Conservation (phyloP, 2,888 invertebrate species). For the Lydus trimaculatus region DNA sequence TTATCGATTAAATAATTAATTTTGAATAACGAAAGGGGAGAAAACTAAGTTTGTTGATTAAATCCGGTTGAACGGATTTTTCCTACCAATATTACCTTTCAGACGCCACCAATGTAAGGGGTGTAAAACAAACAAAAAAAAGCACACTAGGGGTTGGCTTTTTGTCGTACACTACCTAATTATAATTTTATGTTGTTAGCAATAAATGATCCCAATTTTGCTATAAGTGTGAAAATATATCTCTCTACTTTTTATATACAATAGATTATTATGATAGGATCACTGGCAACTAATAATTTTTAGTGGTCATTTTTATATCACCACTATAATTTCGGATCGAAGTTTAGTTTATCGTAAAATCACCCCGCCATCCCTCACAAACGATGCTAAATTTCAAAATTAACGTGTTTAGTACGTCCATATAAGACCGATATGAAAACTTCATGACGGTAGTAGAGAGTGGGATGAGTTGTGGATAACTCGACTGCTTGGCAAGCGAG, state of each 20-base stretch:
- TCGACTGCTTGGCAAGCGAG: conserved; percentile 1
- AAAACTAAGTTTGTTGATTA: background rate
- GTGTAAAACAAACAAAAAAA: background rate
- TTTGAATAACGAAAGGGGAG: background rate
- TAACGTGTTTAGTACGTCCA: conserved; percentile 32
- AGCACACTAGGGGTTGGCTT: background rate
- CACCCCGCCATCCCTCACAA: background rate
- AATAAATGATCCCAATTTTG: conserved; percentile 1
- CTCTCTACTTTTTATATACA: background rate
- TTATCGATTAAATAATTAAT: conserved; percentile 5
- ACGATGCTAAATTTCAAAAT: conserved; percentile 22
- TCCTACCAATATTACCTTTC: background rate
- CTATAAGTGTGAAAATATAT: background rate
- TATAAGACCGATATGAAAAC: conserved; percentile 31
- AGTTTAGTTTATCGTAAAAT: conserved; percentile 21
- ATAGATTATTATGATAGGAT: conserved; percentile 4
- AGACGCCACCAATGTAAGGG: background rate
- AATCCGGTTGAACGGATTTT: background rate
- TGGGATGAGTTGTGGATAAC: conserved; percentile 13
- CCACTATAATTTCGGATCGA: conserved; percentile 32
- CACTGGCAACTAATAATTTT: conserved; percentile 28
- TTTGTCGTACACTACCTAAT: background rate
- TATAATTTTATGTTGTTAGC: conserved; percentile 7
- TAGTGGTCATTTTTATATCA: conserved; percentile 34
- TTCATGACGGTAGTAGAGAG: conserved; percentile 12